A percentile compares a stretch with the other conserved stretches of the same genome.
phyloP scores from a whole-genome alignment of 2,888 invertebrate species.

The Ctena decussata region DNA sequence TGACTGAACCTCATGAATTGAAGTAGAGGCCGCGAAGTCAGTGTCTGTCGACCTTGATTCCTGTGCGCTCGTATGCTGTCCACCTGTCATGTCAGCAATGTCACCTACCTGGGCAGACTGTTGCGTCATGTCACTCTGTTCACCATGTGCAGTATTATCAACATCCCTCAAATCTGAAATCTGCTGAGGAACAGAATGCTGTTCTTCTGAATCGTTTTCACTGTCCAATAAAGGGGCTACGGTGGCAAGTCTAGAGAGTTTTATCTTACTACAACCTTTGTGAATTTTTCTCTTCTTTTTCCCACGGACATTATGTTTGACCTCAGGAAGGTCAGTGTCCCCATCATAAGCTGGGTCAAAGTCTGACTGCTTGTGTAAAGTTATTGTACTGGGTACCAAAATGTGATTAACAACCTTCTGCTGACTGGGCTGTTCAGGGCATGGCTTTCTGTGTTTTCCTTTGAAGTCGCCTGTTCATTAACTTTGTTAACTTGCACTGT shows the following conservation, averaged over 20 bases:
- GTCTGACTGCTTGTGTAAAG: background rate
- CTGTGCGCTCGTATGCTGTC: background rate
- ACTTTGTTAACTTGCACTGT: no score
- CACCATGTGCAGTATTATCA: background rate
- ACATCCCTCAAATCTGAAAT: background rate
- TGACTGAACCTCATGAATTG: background rate
- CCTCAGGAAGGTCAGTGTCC: background rate
- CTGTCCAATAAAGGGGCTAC: background rate
- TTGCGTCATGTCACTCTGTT: background rate
- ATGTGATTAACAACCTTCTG: background rate
- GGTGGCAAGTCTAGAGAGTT: background rate
- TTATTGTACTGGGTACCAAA: background rate
- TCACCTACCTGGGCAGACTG: background rate
- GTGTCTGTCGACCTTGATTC: background rate
- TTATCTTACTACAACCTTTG: no score
- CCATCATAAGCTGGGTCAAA: background rate
- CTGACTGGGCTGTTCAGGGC: background rate
- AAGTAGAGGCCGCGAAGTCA: background rate
- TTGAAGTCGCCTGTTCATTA: no score
- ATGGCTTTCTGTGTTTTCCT: no score
- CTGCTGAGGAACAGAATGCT: background rate
- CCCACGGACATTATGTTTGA: background rate
- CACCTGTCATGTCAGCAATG: background rate
- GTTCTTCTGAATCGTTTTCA: background rate
- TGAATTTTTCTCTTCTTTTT: background rate